Evolutionary conservation across 1,140 invertebrate species (phyloP).

Genomic region (Trachymyrmex cornetzi): DNA sequence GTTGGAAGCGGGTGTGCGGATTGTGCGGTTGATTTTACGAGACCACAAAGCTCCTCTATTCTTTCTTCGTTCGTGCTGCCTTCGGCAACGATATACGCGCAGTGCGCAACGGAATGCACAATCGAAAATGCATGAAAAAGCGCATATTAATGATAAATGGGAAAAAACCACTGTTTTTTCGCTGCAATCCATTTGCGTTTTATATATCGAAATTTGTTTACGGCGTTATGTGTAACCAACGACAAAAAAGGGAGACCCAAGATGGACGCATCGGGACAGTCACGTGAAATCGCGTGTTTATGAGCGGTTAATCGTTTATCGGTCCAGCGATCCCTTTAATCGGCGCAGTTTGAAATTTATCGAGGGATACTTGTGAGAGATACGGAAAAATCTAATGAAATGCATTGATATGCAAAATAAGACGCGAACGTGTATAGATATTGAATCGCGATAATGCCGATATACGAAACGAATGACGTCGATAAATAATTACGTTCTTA

Average conservation of each 20-base stretch:
- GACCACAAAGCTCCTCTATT: conserved; percentile 74
- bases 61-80: not conserved
- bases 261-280: conserved; percentile 27
- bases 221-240: not conserved
- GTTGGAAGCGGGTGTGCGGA: conserved; percentile 68
- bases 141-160: not conserved
- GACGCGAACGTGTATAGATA: conserved; percentile 22
- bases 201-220: conserved; percentile 32
- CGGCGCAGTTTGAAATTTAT: conserved; percentile 48
- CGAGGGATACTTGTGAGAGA: not conserved
- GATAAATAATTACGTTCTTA: conserved; percentile 51
- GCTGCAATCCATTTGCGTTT: not conserved
- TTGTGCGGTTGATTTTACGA: conserved; percentile 79
- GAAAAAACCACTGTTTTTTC: not conserved
- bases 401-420: conserved; percentile 59
- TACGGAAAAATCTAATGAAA: conserved; percentile 54
- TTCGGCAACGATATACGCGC: not conserved
- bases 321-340: conserved; percentile 41
- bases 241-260: not conserved
- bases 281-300: conserved; percentile 54
- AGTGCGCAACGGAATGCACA: not conserved
- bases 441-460: conserved; percentile 18
- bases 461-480: conserved; percentile 1
- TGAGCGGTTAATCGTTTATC: conserved; percentile 51
- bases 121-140: not conserved